phyloP scores from a whole-genome alignment of 2,797 vertebrate genomes.

The Sandelia bainsii region DNA sequence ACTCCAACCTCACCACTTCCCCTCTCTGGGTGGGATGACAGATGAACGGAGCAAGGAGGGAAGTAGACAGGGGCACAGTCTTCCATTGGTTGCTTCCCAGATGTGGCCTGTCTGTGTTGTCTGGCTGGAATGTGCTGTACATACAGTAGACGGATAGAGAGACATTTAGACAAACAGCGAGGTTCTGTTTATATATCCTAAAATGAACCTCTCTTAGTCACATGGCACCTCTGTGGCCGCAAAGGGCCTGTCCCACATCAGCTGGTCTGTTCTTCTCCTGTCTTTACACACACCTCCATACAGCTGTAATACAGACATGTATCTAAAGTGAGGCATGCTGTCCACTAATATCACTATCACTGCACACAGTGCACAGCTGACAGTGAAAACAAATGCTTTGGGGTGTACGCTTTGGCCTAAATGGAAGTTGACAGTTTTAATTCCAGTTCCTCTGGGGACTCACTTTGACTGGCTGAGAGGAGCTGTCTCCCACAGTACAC shows the following conservation, averaged over 20 bases:
- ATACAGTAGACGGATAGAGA: constrained; percentile 67
- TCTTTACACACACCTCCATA: constrained; percentile 58
- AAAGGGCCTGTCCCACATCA: constrained; percentile 54
- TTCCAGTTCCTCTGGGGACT: constrained; percentile 70
- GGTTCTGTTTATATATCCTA: constrained; percentile 78
- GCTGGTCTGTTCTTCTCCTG: constrained; percentile 34
- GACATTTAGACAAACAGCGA: constrained; percentile 64
- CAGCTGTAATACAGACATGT: constrained; percentile 61
- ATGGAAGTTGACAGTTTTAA: constrained; percentile 79
- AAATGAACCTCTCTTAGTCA: constrained; percentile 75
- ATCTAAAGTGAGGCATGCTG: constrained; percentile 72
- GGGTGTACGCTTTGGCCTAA: constrained; percentile 58
- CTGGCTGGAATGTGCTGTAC: constrained; percentile 65
- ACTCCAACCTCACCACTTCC: constrained; percentile 86
- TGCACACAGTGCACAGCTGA: constrained; percentile 56
- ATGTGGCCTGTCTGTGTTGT: constrained; percentile 70
- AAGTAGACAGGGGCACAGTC: constrained; percentile 61
- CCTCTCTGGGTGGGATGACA: constrained; percentile 86
- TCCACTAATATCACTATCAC: constrained; percentile 73
- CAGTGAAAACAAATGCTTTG: constrained; percentile 73
- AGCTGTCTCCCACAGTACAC: constrained; percentile 60
- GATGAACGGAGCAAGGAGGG: constrained; percentile 63
- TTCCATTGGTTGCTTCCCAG: constrained; percentile 64
- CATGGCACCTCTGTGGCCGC: constrained; percentile 63
- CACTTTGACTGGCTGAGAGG: constrained; percentile 69